A percentile compares a stretch with the other conserved stretches of the same genome.
Evolutionary conservation across 2,113 vertebrate species (phyloP).

Genomic region (Cebidichthys violaceus): DNA sequence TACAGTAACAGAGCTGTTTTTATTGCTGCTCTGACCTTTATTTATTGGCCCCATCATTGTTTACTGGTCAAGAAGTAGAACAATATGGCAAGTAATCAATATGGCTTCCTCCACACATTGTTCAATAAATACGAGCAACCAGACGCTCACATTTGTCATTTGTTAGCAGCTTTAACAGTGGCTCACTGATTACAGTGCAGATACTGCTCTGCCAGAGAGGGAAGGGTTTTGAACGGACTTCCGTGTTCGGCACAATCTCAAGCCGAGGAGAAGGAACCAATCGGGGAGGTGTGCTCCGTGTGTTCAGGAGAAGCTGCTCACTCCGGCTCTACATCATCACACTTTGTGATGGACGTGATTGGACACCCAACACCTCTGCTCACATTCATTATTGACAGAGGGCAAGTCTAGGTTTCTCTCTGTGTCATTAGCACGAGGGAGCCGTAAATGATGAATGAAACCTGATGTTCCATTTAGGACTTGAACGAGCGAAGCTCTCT

Average conservation of each 20-base stretch:
- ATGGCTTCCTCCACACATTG: conserved; percentile 10
- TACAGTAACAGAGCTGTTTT: conserved; percentile 14
- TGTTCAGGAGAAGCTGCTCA: background rate
- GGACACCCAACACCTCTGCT: conserved; percentile 8
- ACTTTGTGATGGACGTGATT: conserved; percentile 6
- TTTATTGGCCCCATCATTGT: conserved; percentile 42
- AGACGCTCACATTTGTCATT: conserved; percentile 10
- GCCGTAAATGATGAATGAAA: conserved; percentile 59
- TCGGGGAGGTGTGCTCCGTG: conserved; percentile 9
- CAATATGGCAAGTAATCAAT: conserved; percentile 42
- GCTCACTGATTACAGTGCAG: background rate
- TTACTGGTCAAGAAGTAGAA: background rate
- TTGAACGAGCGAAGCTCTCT: conserved; percentile 24
- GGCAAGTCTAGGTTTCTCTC: conserved; percentile 27
- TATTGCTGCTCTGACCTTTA: conserved; percentile 29
- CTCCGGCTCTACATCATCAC: background rate
- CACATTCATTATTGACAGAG: conserved; percentile 48
- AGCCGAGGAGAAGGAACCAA: conserved; percentile 10
- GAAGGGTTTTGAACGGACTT: background rate
- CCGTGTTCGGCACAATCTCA: conserved; percentile 8
- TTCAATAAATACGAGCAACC: conserved; percentile 23
- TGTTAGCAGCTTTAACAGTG: conserved; percentile 23
- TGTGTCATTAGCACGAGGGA: conserved; percentile 26
- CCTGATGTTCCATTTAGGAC: conserved; percentile 34
- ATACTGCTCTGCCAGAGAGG: background rate